A percentile compares a stretch with the other conserved stretches of the same genome.
phyloP scores from a whole-genome alignment of 2,113 vertebrate species.

The Saguinus midas region DNA sequence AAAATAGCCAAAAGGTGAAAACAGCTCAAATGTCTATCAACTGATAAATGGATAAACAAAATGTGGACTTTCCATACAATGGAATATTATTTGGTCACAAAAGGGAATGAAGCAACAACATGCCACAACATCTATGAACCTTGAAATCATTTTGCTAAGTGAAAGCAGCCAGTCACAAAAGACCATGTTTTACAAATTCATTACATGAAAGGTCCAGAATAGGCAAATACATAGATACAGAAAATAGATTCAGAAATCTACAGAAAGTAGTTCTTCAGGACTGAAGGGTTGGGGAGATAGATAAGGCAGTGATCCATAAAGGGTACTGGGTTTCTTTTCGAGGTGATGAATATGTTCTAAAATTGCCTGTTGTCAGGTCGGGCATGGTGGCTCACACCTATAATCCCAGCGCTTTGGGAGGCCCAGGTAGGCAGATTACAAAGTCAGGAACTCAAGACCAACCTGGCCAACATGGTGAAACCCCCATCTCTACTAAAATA shows the following conservation, averaged over 20 bases:
- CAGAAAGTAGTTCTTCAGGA: not conserved
- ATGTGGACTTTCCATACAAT: not conserved
- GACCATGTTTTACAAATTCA: not conserved
- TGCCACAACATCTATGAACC: not conserved
- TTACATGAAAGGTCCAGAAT: not conserved
- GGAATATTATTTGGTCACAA: not conserved
- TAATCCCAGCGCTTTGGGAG: too few species aligned
- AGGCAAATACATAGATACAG: not conserved
- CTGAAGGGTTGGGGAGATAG: not conserved
- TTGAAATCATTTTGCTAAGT: not conserved
- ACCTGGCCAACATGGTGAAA: too few species aligned
- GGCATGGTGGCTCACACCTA: too few species aligned
- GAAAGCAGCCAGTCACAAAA: not conserved
- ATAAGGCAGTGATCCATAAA: not conserved
- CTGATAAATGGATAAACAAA: not conserved
- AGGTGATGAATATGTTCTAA: not conserved
- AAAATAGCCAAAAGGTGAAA: not conserved
- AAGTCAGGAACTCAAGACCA: too few species aligned
- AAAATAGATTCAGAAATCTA: not conserved
- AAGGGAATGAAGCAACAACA: not conserved
- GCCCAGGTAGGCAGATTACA: too few species aligned
- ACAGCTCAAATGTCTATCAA: not conserved
- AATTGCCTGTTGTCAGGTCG: not conserved
- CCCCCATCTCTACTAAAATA: too few species aligned
- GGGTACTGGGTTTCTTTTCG: not conserved